Percentiles rank a stretch among this genome's conserved stretches.
Conservation (phyloP, 1,140 invertebrate genomes). For the Aphaenogaster ashmeadi region DNA sequence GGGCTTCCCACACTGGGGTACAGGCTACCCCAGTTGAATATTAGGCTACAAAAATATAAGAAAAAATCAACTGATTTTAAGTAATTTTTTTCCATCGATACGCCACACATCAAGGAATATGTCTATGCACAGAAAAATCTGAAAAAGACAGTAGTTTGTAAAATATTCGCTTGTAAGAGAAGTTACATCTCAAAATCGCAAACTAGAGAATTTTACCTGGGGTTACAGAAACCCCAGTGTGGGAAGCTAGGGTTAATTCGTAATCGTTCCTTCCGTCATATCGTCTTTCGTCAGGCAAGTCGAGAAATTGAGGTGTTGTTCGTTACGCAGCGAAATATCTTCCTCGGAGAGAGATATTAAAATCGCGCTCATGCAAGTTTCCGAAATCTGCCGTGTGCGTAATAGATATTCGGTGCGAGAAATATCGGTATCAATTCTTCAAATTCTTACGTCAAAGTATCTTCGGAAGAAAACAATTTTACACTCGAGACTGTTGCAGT, state of each 20-base stretch:
- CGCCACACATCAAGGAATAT: too few relatives aligned
- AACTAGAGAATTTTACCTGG: too few relatives aligned
- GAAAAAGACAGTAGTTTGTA: too few relatives aligned
- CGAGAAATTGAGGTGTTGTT: neutral
- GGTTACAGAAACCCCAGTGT: too few relatives aligned
- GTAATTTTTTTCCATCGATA: too few relatives aligned
- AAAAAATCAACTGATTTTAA: too few relatives aligned
- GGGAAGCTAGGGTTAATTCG: neutral
- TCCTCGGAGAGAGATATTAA: constrained; percentile 1
- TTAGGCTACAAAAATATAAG: too few relatives aligned
- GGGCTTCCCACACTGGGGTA: too few relatives aligned
- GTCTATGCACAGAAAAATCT: too few relatives aligned
- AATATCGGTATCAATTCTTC: constrained; percentile 16
- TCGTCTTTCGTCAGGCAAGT: neutral
- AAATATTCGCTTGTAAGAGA: too few relatives aligned
- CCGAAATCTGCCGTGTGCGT: neutral
- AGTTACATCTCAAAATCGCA: too few relatives aligned
- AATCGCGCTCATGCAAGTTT: neutral
- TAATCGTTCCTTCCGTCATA: neutral
- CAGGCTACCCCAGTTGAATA: too few relatives aligned
- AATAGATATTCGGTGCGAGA: neutral
- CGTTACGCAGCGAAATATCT: neutral
- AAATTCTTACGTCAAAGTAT: constrained; percentile 11
- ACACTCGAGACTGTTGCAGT: constrained; percentile 30
- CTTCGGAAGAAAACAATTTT: constrained; percentile 47